phyloP scores from a whole-genome alignment of 2,797 vertebrate genomes.

The Anas georgica region DNA sequence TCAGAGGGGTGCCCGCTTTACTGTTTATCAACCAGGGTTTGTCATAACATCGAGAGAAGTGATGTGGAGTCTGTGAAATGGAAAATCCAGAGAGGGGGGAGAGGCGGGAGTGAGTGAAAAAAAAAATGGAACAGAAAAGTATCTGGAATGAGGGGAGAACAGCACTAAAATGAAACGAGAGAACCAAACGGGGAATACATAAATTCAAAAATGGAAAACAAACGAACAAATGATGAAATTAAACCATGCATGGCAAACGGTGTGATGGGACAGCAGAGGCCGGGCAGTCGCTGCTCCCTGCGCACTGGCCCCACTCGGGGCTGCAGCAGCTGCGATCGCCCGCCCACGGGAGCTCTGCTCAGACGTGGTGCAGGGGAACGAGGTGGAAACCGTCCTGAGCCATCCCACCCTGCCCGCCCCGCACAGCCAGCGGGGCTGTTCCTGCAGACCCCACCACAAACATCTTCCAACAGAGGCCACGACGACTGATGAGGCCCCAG shows the following conservation, averaged over 20 bases:
- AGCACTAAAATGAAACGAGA: slow-evolving; percentile 40
- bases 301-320: neutral
- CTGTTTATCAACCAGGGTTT: slow-evolving; percentile 99
- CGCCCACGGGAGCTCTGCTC: neutral
- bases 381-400: neutral
- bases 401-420: neutral
- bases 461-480: neutral
- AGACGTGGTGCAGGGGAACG: neutral
- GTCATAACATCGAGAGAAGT: slow-evolving; percentile 96
- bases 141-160: neutral
- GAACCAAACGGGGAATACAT: slow-evolving; percentile 70
- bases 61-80: slow-evolving; percentile 91
- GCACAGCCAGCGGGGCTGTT: fast-evolving
- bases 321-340: neutral
- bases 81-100: slow-evolving; percentile 73
- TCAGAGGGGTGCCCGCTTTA: slow-evolving; percentile 92
- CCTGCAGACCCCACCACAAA: neutral
- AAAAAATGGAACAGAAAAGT: neutral
- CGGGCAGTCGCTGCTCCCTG: slow-evolving; percentile 43
- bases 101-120: slow-evolving; percentile 36
- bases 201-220: slow-evolving; percentile 36
- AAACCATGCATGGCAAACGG: neutral
- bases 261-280: slow-evolving; percentile 43
- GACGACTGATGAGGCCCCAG: fast-evolving
- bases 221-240: slow-evolving; percentile 67